These are phyloP conservation scores for Rhagophthalmus giganteus DNA, from an alignment of 2,888 invertebrate genomes.

Conservation along the genomic window DNA sequence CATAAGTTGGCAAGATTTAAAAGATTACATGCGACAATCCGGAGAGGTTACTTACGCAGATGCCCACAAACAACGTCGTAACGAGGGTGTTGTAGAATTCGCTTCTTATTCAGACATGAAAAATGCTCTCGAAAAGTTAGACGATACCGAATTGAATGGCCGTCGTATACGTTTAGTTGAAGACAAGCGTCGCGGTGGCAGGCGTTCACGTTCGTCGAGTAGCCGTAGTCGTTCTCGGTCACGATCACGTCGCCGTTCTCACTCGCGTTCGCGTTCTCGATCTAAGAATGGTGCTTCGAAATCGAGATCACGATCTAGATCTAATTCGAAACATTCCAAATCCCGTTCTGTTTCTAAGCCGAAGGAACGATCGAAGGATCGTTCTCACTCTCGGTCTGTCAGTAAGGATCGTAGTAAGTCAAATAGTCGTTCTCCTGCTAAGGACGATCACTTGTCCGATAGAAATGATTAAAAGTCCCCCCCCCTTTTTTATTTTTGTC, in stretches of 20 bases:
- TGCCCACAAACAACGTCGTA: slow-evolving; percentile 92
- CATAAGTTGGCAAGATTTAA: slow-evolving; percentile 99
- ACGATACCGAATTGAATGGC: slow-evolving; percentile 94
- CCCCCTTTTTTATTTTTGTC: too few relatives aligned
- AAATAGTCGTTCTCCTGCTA: slow-evolving; percentile 44
- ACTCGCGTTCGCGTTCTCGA: slow-evolving; percentile 62
- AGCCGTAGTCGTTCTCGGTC: slow-evolving; percentile 73
- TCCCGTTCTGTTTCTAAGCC: slow-evolving; percentile 61
- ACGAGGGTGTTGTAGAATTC: slow-evolving; percentile 96
- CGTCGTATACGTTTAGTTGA: slow-evolving; percentile 89
- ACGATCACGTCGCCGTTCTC: slow-evolving; percentile 64
- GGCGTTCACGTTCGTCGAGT: slow-evolving; percentile 74
- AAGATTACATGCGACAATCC: slow-evolving; percentile 98
- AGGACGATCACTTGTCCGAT: slow-evolving; percentile 40
- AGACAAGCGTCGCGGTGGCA: slow-evolving; percentile 73
- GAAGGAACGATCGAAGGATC: slow-evolving; percentile 61
- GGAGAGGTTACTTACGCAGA: slow-evolving; percentile 98
- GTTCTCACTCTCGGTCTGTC: slow-evolving; percentile 64
- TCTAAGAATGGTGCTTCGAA: slow-evolving; percentile 66
- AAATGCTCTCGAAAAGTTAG: slow-evolving; percentile 92
- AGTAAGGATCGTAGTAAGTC: slow-evolving; percentile 65
- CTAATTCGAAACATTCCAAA: slow-evolving; percentile 60
- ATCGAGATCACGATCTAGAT: slow-evolving; percentile 66
- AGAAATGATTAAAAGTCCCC: slow-evolving; percentile 40
- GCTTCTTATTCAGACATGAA: slow-evolving; percentile 92